phyloP scores from a whole-genome alignment of 30 jellyfish, hydroid and myxozoan genomes.

The Aurelia sp. region DNA sequence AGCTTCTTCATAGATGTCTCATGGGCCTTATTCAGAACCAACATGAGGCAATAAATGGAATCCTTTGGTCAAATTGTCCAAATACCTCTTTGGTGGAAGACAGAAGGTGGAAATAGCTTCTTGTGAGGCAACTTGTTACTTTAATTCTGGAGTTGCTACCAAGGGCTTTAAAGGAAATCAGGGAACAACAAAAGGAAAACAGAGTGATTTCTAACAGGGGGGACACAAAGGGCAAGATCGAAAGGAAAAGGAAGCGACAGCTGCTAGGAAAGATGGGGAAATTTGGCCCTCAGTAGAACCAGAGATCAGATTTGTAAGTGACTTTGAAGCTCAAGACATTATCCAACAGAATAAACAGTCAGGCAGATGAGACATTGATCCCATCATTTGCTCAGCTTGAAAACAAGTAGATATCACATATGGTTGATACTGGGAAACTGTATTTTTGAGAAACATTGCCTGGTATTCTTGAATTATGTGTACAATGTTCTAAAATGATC shows the following conservation, averaged over 20 bases:
- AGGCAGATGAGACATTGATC: background rate
- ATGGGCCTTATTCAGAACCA: background rate
- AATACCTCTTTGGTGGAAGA: constrained; percentile 15
- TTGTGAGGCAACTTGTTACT: constrained; percentile 18
- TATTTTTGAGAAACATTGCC: too few species aligned
- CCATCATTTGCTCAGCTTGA: background rate
- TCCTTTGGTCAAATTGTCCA: background rate
- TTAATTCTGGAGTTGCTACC: constrained; percentile 23
- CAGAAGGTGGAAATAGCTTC: constrained; percentile 10
- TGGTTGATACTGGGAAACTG: background rate
- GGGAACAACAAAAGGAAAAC: background rate
- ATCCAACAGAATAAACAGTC: background rate
- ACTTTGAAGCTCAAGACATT: background rate
- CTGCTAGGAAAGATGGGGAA: constrained; percentile 1
- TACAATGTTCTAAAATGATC: too few species aligned
- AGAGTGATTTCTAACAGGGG: background rate
- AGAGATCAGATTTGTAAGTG: background rate
- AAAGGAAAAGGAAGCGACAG: background rate
- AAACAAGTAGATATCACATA: background rate
- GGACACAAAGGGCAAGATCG: background rate
- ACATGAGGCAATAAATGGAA: background rate
- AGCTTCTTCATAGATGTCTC: constrained; percentile 5
- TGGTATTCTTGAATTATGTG: too few species aligned
- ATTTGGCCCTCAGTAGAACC: background rate
- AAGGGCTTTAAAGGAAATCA: constrained; percentile 2